These are phyloP conservation scores for Mastacembelus armatus DNA, from an alignment of 2,797 vertebrate species.

Conservation along the genomic window DNA sequence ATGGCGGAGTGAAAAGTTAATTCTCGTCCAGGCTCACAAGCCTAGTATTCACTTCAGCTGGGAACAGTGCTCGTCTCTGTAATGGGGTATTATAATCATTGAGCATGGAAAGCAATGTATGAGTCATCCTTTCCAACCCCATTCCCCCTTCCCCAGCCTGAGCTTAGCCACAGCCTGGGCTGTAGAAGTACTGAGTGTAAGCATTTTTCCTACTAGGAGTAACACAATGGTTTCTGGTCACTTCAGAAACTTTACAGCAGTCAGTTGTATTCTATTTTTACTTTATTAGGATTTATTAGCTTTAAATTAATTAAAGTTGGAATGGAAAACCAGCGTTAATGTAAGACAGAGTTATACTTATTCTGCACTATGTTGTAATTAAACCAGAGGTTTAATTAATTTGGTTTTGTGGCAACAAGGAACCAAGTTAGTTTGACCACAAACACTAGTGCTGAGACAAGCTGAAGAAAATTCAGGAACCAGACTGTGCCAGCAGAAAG, in stretches of 20 bases:
- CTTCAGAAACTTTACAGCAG: constrained; percentile 48
- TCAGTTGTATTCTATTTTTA: constrained; percentile 59
- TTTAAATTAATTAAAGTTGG: constrained; percentile 42
- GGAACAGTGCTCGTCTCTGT: constrained; percentile 78
- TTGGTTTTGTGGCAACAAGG: constrained; percentile 30
- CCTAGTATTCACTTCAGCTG: constrained; percentile 62
- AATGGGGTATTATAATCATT: constrained; percentile 81
- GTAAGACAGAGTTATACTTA: constrained; percentile 22
- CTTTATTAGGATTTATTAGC: constrained; percentile 65
- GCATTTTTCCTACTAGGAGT: constrained; percentile 66
- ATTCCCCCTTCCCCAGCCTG: constrained; percentile 63
- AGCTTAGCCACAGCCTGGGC: constrained; percentile 73
- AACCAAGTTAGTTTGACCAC: constrained; percentile 10
- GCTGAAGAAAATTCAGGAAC: constrained; percentile 9
- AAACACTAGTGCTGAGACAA: constrained; percentile 19
- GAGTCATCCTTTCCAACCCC: constrained; percentile 84
- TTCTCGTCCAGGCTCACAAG: constrained; percentile 58
- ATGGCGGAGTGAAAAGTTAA: constrained; percentile 43
- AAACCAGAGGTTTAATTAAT: constrained; percentile 23
- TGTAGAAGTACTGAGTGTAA: constrained; percentile 71
- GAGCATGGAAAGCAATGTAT: constrained; percentile 82
- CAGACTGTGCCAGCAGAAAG: background rate
- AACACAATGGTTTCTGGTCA: constrained; percentile 64
- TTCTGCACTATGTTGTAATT: constrained; percentile 34
- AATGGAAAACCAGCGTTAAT: constrained; percentile 39